A percentile compares a stretch with the other conserved stretches of the same genome.
Conservation (phyloP, 2,888 invertebrate genomes). For the Spodoptera picta region DNA sequence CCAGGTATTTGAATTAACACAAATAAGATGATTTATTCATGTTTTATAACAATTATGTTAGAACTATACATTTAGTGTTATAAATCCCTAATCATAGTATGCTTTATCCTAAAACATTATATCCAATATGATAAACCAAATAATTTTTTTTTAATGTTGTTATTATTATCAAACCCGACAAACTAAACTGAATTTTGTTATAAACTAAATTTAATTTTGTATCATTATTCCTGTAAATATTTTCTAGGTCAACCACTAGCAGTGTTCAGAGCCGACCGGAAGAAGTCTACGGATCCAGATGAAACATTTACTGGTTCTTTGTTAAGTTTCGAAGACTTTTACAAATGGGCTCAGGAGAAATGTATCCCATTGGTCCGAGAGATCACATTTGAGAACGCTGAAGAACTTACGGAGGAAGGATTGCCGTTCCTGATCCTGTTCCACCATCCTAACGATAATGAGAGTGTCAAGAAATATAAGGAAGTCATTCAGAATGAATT, state of each 20-base stretch:
- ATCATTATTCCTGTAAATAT: background rate
- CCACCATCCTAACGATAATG: conserved; percentile 94
- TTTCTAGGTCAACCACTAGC: conserved; percentile 92
- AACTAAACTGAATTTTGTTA: too few relatives aligned
- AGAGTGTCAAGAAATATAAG: conserved; percentile 95
- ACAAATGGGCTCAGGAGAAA: conserved; percentile 96
- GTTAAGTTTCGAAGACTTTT: conserved; percentile 94
- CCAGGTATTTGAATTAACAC: conserved; percentile 84
- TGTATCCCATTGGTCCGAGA: conserved; percentile 99
- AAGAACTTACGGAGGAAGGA: conserved; percentile 99
- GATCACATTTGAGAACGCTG: conserved; percentile 99
- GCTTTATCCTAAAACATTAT: too few relatives aligned
- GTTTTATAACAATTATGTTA: too few relatives aligned
- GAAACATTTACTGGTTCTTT: conserved; percentile 94
- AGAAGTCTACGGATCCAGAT: conserved; percentile 93
- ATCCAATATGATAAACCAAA: too few relatives aligned
- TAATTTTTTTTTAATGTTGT: too few relatives aligned
- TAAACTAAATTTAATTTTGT: too few relatives aligned
- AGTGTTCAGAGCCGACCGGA: conserved; percentile 94
- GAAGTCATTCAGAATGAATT: conserved; percentile 93
- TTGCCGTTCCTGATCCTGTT: conserved; percentile 99
- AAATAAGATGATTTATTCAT: background rate
- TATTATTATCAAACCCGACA: too few relatives aligned
- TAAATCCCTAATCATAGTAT: too few relatives aligned
- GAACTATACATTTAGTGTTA: too few relatives aligned